Evolutionary conservation across 2,888 invertebrate species (phyloP), one percentile per base, ranked within the genome.

Genomic region (Gortyna flavago): DNA sequence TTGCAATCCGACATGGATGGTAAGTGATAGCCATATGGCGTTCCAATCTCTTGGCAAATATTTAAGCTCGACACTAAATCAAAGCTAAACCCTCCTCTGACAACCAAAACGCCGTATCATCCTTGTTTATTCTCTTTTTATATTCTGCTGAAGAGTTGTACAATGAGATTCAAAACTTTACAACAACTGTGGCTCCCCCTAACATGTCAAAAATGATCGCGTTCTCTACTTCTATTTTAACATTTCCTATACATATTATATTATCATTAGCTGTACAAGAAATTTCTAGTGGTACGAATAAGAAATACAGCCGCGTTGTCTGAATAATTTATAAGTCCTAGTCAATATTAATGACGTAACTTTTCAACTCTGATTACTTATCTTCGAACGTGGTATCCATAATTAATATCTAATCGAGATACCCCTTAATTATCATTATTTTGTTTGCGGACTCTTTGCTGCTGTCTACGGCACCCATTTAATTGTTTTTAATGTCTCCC

Each of bases 301-400:
- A 77, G 66, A 80, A 81, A 87, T 72, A 79, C 48, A 74, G n/a
- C 21, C 70, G 35, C 70, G 79, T 65, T 80, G 75, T 75, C 67
- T 91, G 90, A 91, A 91, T 92, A 90, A 91, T 91, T 89, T 79
- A 90, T 88, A 81, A 88, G 82, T 32, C 80, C 80, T 87, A 84
- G 84, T 90, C 89, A 91, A 89, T 91, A 91, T 92, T 91, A 90
- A 93, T 89, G 89, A 84, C 86, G 79, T 77, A 87, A 87, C 91
- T 91, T 91, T 91, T 90, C 88, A 90, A 90, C 89, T 92, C 89
- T 92, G 91, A 91, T 93, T 93, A 92, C 88, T 86, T 88, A 90
- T 89, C 87, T 85, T 77, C 65, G 87, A 84, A 91, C 93, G 93
- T 92, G 93, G 89, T 86, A 77, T 89, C 80, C 90, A 91, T 93